Base-by-base conservation (phyloP, 2,888 invertebrate species). In the Drosophila pegasa region DNA sequence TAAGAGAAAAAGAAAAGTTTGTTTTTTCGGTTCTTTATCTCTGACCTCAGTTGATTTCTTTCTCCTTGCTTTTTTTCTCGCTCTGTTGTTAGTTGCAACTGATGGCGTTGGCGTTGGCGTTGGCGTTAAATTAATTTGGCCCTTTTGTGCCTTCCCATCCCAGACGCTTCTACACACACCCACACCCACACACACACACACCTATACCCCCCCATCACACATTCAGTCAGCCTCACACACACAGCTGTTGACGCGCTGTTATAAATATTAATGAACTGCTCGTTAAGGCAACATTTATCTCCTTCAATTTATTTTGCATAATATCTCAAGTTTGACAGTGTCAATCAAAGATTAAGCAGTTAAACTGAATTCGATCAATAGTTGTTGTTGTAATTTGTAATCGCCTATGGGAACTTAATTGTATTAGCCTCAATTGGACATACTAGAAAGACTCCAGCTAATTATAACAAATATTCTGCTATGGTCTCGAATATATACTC, bases 201-300 rank as follows among this genome's bases (percentile, higher is more conserved):
- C 31, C 31, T 40, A 47, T 16, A 43, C 10, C 51, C 27, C 16
- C 18, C n/a, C 38, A 22, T 50, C 27, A 25, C 18, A 18, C 38
- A 22, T 50, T 18, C 18, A 50, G 35, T 35, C 35, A 16, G 20
- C 20, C 50, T 47, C 40, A 43, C 45, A 65, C 45, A 65, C 16
- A 55, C 18, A 55, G 16, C 22, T 40, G 54, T 45, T 56, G 62
- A 57, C 29, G 66, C 51, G 52, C 55, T 71, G 65, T 56, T 77
- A 87, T 87, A 82, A 82, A 82, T 88, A 88, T 87, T 87, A 88
- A 88, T 82, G 87, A 88, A 87, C 74, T 59, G 29, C n/a, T 48
- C 35, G 47, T 47, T 48, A 16, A 43, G 58, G 50, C 60, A 50
- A 50, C 63, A 57, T 64, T 63, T 47, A 45, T 43, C 47, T 61